phyloP scores from a whole-genome alignment of 2,888 invertebrate genomes.

The Asteroscopus sphinx region DNA sequence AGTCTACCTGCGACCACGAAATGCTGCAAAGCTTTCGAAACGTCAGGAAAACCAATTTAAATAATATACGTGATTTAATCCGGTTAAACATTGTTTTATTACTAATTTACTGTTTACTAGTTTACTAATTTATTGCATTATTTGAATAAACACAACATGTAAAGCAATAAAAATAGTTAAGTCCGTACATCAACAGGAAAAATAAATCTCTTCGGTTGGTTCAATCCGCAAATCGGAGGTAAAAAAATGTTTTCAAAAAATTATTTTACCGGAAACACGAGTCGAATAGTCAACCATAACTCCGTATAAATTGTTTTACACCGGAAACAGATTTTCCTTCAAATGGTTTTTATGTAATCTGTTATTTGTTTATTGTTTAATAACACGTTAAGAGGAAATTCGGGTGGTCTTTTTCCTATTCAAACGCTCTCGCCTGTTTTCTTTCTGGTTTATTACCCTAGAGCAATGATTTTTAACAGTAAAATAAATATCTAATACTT shows the following conservation, averaged over 20 bases:
- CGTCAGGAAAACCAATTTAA: too few relatives aligned
- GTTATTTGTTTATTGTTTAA: constrained; percentile 1
- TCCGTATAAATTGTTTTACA: constrained; percentile 37
- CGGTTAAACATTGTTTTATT: too few relatives aligned
- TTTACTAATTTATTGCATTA: not conserved
- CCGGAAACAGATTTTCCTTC: constrained; percentile 42
- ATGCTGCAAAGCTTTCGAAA: too few relatives aligned
- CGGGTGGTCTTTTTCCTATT: too few relatives aligned
- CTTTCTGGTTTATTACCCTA: too few relatives aligned
- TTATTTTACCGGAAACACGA: constrained; percentile 45
- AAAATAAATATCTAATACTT: too few relatives aligned
- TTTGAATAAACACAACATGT: not conserved
- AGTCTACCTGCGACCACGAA: too few relatives aligned
- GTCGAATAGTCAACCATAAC: constrained; percentile 38
- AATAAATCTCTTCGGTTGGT: constrained; percentile 30
- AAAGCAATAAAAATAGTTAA: constrained; percentile 22
- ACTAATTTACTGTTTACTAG: too few relatives aligned
- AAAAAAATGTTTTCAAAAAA: constrained; percentile 41
- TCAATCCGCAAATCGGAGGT: constrained; percentile 35
- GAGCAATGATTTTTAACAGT: too few relatives aligned
- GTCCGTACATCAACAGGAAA: constrained; percentile 27
- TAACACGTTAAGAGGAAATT: not conserved
- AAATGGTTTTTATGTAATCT: not conserved
- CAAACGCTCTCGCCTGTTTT: too few relatives aligned
- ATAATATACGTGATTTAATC: too few relatives aligned